These are phyloP conservation scores for Spialia ferax DNA, from an alignment of 2,888 invertebrate species.

Conservation along the genomic window DNA sequence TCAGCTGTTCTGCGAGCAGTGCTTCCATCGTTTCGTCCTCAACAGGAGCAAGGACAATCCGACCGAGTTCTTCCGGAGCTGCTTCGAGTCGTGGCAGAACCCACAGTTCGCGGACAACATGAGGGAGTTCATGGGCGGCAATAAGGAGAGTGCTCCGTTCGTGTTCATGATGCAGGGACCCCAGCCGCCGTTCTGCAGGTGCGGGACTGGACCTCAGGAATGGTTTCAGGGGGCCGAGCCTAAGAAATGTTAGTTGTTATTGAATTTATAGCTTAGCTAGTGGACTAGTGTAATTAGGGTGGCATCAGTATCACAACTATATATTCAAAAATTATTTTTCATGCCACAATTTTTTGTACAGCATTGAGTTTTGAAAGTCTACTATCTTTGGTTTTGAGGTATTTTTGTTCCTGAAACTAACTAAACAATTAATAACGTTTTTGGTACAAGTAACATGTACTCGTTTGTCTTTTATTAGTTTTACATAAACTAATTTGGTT, in stretches of 20 bases:
- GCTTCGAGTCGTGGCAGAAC: constrained; percentile 79
- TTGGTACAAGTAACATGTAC: no score
- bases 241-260: constrained; percentile 74
- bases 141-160: constrained; percentile 62
- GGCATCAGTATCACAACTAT: no score
- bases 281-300: neutral
- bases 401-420: no score
- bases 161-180: constrained; percentile 72
- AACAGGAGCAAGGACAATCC: constrained; percentile 69
- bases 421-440: no score
- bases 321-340: no score
- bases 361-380: no score
- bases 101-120: constrained; percentile 68
- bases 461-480: neutral
- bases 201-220: constrained; percentile 64
- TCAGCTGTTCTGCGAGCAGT: constrained; percentile 78
- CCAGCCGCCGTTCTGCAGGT: constrained; percentile 66
- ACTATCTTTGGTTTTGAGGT: no score
- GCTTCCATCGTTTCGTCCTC: constrained; percentile 71
- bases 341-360: no score
- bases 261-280: no score
- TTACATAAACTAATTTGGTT: constrained; percentile 40
- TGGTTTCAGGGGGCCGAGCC: constrained; percentile 66
- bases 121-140: constrained; percentile 68
- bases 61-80: constrained; percentile 73